Percentiles rank a stretch among this genome's conserved stretches.
These are phyloP conservation scores for Mustela nigripes DNA, from an alignment of 2,113 vertebrate genomes.

Conservation along the genomic window DNA sequence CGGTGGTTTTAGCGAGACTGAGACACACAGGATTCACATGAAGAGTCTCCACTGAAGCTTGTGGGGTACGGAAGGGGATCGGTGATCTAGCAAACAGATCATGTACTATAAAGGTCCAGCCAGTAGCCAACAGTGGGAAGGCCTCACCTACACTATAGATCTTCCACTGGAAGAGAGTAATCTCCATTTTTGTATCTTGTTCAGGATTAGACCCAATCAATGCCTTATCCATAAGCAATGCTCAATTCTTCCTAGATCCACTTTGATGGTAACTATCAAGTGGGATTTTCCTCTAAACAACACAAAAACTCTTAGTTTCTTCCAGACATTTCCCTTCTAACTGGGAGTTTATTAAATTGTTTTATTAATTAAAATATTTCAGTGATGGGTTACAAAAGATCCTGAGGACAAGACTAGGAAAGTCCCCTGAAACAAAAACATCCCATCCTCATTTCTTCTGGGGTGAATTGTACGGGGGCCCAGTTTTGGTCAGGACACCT, in stretches of 20 bases:
- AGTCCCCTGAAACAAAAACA: slow-evolving; percentile 28
- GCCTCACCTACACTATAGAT: background rate
- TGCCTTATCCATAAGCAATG: background rate
- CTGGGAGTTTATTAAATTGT: slow-evolving; percentile 36
- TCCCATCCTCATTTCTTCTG: slow-evolving; percentile 37
- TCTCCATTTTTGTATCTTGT: background rate
- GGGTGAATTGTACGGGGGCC: background rate
- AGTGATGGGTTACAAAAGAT: slow-evolving; percentile 63
- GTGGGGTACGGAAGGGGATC: background rate
- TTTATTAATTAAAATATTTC: slow-evolving; percentile 63
- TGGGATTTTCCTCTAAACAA: slow-evolving; percentile 55
- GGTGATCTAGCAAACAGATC: background rate
- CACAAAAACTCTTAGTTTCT: slow-evolving; percentile 34
- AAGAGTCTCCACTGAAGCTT: background rate
- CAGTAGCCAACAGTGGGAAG: background rate
- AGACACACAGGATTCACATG: background rate
- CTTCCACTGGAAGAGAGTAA: background rate
- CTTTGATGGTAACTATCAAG: background rate
- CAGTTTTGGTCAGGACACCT: background rate
- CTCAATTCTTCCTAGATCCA: background rate
- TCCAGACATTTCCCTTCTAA: slow-evolving; percentile 51
- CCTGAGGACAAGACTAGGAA: slow-evolving; percentile 35
- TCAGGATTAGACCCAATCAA: background rate
- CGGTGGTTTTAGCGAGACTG: background rate
- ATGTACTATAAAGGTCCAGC: background rate